Percentiles rank a stretch among this genome's conserved stretches.
phyloP scores from a whole-genome alignment of 2,888 invertebrate genomes.

The Chalcosyrphus nemorum region DNA sequence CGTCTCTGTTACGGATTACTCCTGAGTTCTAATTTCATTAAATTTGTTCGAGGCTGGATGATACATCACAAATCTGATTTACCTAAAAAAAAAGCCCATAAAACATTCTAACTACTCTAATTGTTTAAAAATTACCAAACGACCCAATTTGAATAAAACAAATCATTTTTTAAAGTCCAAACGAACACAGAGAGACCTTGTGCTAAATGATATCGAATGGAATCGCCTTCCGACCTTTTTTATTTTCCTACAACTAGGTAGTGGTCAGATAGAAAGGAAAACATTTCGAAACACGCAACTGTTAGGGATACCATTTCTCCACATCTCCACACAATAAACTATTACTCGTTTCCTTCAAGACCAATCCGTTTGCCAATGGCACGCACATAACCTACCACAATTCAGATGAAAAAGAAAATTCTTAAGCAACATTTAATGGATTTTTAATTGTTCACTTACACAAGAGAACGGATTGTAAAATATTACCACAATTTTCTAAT shows the following conservation, averaged over 20 bases:
- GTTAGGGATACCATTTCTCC: conserved; percentile 11
- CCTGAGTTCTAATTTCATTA: too few species aligned
- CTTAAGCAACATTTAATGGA: conserved; percentile 28
- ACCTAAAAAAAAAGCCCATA: too few species aligned
- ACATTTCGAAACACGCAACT: conserved; percentile 23
- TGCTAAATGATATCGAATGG: conserved; percentile 14
- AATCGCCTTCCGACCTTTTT: conserved; percentile 9
- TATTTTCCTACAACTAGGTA: too few species aligned
- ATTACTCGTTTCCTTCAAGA: conserved; percentile 22
- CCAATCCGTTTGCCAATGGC: conserved; percentile 4
- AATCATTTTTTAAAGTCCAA: conserved; percentile 23
- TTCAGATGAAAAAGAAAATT: background rate
- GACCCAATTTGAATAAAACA: background rate
- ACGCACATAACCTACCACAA: conserved; percentile 25
- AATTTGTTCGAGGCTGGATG: too few species aligned
- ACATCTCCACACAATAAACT: background rate
- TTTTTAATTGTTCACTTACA: conserved; percentile 25
- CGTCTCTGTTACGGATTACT: too few species aligned
- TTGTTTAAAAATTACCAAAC: background rate
- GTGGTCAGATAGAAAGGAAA: conserved; percentile 24
- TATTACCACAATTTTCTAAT: background rate
- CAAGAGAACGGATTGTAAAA: background rate
- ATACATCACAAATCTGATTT: too few species aligned
- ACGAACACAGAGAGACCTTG: conserved; percentile 23
- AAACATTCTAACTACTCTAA: background rate